Evolutionary conservation across 2,888 invertebrate genomes (phyloP).

Genomic region (Drosophila trichaetosa): DNA sequence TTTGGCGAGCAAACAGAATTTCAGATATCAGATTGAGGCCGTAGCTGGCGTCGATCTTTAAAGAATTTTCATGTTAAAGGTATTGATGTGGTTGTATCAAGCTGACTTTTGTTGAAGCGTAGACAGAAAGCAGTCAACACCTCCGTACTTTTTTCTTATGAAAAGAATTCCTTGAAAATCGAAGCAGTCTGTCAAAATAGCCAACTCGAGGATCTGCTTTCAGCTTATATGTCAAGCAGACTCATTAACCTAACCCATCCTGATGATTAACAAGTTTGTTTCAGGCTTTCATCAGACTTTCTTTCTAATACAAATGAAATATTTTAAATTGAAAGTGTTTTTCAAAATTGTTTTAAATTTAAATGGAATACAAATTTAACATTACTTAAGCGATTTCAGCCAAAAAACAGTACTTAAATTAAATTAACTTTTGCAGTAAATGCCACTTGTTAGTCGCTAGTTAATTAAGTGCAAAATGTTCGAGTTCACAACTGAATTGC

Average conservation of each 20-base stretch:
- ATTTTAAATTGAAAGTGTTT: background rate
- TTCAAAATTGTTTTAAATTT: background rate
- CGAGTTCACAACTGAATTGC: constrained; percentile 65
- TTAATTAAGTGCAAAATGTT: constrained; percentile 61
- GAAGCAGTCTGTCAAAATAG: background rate
- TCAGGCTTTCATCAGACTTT: background rate
- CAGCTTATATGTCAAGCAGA: background rate
- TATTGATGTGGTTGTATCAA: background rate
- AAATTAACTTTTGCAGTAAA: constrained; percentile 44
- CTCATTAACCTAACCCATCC: background rate
- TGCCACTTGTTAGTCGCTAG: constrained; percentile 11
- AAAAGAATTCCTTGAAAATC: background rate
- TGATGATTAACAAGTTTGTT: background rate
- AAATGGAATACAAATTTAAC: background rate
- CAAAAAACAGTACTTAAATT: background rate
- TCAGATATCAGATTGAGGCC: background rate
- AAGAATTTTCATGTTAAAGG: background rate
- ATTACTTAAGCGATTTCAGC: background rate
- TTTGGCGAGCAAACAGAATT: background rate
- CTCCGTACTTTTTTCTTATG: background rate
- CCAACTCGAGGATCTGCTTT: background rate
- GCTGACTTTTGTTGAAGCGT: background rate
- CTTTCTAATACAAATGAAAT: background rate
- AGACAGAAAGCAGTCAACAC: background rate
- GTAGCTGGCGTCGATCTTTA: constrained; percentile 1